Evolutionary conservation across 2,797 vertebrate species (phyloP).

Genomic region (Nyctalus aviator): DNA sequence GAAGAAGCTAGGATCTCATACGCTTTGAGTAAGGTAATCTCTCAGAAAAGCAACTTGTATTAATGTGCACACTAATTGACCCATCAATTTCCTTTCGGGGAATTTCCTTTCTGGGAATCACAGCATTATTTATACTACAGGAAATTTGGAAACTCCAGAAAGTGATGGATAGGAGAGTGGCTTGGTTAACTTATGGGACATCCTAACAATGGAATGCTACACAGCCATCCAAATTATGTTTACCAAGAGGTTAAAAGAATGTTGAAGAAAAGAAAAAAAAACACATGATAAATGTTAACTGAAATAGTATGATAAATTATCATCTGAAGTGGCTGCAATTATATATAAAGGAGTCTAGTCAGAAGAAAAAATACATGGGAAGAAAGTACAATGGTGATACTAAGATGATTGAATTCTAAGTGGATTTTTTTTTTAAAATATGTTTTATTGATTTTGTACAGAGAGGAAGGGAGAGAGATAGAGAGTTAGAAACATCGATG

Average conservation of each 20-base stretch:
- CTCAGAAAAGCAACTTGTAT: conserved; percentile 19
- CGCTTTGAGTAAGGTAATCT: not conserved
- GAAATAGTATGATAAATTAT: conserved; percentile 9
- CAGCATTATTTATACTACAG: not conserved
- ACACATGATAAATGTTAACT: not conserved
- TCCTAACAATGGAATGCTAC: not conserved
- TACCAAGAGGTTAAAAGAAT: conserved; percentile 19
- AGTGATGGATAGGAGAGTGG: not conserved
- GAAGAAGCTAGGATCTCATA: conserved; percentile 15
- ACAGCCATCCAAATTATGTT: not conserved
- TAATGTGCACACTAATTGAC: not conserved
- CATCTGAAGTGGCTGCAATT: not conserved
- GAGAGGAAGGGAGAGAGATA: too few species aligned
- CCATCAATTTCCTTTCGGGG: conserved; percentile 26
- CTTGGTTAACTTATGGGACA: not conserved
- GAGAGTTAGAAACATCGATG: too few species aligned
- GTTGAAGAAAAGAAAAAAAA: not conserved
- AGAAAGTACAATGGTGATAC: not conserved
- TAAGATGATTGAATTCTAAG: conserved; percentile 15
- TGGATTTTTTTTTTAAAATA: not conserved
- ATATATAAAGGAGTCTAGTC: conserved; percentile 14
- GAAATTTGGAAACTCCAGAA: conserved; percentile 4
- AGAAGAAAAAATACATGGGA: not conserved
- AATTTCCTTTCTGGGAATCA: conserved; percentile 33
- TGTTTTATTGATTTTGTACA: too few species aligned